Percentiles rank a stretch among this genome's conserved stretches.
Conservation (phyloP, 2,888 invertebrate genomes). For the Apoderus coryli region DNA sequence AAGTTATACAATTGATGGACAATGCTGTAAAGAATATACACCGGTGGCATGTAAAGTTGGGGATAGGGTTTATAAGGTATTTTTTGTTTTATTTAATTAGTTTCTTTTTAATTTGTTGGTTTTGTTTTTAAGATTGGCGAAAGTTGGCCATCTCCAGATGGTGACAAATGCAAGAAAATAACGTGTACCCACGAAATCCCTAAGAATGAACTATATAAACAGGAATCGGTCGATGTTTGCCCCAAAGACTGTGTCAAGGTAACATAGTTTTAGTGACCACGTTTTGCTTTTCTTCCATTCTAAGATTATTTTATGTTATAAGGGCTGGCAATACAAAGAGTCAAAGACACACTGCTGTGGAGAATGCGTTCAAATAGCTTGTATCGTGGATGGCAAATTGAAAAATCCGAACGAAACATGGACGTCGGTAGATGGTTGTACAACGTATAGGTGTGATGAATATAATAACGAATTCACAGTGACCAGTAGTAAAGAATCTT, state of each 20-base stretch:
- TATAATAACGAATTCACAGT: slow-evolving; percentile 17
- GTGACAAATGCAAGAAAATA: slow-evolving; percentile 41
- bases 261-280: too few species aligned
- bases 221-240: slow-evolving; percentile 41
- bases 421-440: slow-evolving; percentile 47
- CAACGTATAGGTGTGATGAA: slow-evolving; percentile 41
- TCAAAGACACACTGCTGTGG: slow-evolving; percentile 44
- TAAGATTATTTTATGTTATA: slow-evolving; percentile 12
- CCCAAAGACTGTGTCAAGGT: slow-evolving; percentile 34
- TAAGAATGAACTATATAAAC: slow-evolving; percentile 35
- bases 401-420: slow-evolving; percentile 40
- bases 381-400: slow-evolving; percentile 37
- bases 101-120: slow-evolving; percentile 1
- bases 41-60: slow-evolving; percentile 40
- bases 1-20: slow-evolving; percentile 32
- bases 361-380: slow-evolving; percentile 44
- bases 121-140: slow-evolving; percentile 25
- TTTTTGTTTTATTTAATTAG: not conserved
- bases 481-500: slow-evolving; percentile 33
- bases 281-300: too few species aligned
- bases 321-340: slow-evolving; percentile 45
- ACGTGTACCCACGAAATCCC: slow-evolving; percentile 35
- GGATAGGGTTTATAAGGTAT: slow-evolving; percentile 33
- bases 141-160: slow-evolving; percentile 27
- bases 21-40: slow-evolving; percentile 42